Conservation (phyloP, 2,888 invertebrate genomes). For the Bombyx huttoni region DNA sequence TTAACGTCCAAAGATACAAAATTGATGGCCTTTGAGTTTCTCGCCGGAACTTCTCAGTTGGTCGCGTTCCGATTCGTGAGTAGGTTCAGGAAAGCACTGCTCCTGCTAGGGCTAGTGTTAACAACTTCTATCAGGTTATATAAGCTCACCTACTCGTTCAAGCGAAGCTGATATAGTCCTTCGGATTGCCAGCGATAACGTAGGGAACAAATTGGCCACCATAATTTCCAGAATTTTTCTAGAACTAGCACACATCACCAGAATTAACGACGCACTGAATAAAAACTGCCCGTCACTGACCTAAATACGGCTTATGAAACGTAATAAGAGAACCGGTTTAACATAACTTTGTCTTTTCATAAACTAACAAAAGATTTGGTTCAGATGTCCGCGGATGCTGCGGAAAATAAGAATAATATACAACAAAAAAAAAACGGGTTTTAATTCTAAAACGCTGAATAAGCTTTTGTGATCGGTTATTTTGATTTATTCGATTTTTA, state of each 20-base stretch:
- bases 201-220: background rate
- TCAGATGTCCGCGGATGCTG: conserved; percentile 67
- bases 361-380: conserved; percentile 42
- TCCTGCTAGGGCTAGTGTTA: no score
- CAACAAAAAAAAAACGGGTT: conserved; percentile 44
- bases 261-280: conserved; percentile 36
- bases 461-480: conserved; percentile 68
- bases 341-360: conserved; percentile 52
- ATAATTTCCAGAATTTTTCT: background rate
- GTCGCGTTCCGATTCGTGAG: no score
- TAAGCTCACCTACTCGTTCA: no score
- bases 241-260: conserved; percentile 16
- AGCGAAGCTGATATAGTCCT: no score
- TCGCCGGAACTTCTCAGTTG: no score
- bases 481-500: conserved; percentile 72
- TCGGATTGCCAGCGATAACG: no score
- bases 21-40: no score
- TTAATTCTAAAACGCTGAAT: conserved; percentile 41
- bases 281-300: conserved; percentile 52
- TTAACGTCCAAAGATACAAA: no score
- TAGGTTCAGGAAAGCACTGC: no score
- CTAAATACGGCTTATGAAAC: conserved; percentile 43
- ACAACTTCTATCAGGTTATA: no score
- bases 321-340: conserved; percentile 54
- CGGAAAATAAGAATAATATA: conserved; percentile 7